Base-by-base conservation (phyloP, 2,113 vertebrate species). In the Oreochromis tanganicae region DNA sequence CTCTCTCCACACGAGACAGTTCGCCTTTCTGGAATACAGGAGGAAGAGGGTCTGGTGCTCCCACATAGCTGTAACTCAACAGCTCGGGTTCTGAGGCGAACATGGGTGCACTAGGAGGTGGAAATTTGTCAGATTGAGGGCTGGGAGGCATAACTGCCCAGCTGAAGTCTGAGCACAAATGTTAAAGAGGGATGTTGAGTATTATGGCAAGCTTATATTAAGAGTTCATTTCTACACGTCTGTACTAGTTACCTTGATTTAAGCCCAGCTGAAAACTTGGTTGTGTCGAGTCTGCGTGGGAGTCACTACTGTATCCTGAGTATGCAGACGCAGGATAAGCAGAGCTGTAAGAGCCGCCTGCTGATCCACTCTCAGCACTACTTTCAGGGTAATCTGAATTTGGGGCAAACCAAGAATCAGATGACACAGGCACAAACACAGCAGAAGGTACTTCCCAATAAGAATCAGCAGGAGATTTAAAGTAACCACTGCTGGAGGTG, bases 1-100 rank as follows among this genome's bases (percentile, higher is more conserved):
- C 36, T 2, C 80, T 66, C 21, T 83, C 56, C 5, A 14, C 1
- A 0, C n/a, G 43, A 3, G 83, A 81, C 24, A 88, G 6, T 5
- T 88, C 46, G 11, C 90, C 92, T 7, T 68, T 41, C 24, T 89
- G 83, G 50, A 38, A 86, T 1, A 2, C 7, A 1, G 52, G 55
- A 5, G 21, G 41, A 13, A 7, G 7, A 11, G 16, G 32, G 17
- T 2, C 13, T 8, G 17, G 16, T 6, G 14, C 63, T 17, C 17
- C 41, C 11, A 17, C 10, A 14, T 5, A 3, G 63, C 4, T 38
- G 3, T 54, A 4, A 36, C 34, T 29, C 29, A 13, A 8, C 4
- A 4, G 11, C 11, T 57, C 11, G 4, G 55, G 9, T 5, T 34
- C n/a, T 5, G 36, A 16, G 7, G 6, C 8, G 12, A 57, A 11